Conservation (phyloP, 1,140 invertebrate genomes). For the Cydia splendana region DNA sequence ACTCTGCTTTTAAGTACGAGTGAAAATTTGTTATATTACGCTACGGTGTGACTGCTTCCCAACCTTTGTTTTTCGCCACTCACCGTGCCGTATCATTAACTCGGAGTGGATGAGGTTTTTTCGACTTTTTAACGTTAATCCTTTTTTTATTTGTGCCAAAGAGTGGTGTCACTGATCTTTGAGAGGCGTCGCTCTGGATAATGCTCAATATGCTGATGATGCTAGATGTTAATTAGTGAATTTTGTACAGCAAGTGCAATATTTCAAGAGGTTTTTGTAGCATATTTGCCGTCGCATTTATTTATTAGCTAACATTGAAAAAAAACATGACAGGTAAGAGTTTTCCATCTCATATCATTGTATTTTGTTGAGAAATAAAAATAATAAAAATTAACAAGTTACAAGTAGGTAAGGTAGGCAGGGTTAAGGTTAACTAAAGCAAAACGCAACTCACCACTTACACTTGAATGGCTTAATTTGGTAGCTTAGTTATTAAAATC, state of each 20-base stretch:
- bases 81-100: constrained; percentile 78
- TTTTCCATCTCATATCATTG: too few species aligned
- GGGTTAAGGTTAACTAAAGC: too few species aligned
- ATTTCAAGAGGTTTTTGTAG: background rate
- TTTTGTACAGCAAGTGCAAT: background rate
- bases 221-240: constrained; percentile 55
- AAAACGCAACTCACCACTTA: too few species aligned
- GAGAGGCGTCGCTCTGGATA: constrained; percentile 56
- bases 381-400: too few species aligned
- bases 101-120: constrained; percentile 76
- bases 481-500: too few species aligned
- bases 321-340: too few species aligned
- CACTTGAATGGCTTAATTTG: too few species aligned
- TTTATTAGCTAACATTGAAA: too few species aligned
- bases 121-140: constrained; percentile 75
- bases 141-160: constrained; percentile 71
- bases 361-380: too few species aligned
- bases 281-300: background rate
- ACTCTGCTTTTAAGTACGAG: too few species aligned
- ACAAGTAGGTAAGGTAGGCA: too few species aligned
- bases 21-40: constrained; percentile 32
- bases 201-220: constrained; percentile 48
- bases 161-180: constrained; percentile 68
- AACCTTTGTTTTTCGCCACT: constrained; percentile 75
- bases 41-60: constrained; percentile 57